Conservation (phyloP, 2,888 invertebrate genomes). For the Diarsia brunnea region DNA sequence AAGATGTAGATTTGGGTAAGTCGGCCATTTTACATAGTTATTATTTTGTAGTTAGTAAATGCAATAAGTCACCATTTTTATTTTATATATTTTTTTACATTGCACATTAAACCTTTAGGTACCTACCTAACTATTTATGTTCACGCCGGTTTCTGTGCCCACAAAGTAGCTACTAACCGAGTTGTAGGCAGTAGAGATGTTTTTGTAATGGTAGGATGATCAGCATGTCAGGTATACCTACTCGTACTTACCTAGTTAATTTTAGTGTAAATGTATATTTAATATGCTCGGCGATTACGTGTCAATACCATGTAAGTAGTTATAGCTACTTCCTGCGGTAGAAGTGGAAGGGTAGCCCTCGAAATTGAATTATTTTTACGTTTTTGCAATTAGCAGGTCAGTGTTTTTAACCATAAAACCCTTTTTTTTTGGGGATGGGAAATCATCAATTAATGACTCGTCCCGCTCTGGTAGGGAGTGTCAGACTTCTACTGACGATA, state of each 20-base stretch:
- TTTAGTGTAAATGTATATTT: background rate
- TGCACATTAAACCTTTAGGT: background rate
- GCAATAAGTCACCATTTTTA: background rate
- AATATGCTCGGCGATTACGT: background rate
- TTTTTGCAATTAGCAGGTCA: too few relatives aligned
- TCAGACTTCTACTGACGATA: too few relatives aligned
- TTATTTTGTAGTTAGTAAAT: constrained; percentile 22
- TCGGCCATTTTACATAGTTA: constrained; percentile 46
- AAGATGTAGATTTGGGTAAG: constrained; percentile 86
- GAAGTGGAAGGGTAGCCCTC: background rate
- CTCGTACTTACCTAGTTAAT: background rate
- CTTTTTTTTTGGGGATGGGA: too few relatives aligned
- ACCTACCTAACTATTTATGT: background rate
- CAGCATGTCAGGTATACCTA: too few relatives aligned
- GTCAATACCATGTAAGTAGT: background rate
- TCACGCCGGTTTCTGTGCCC: background rate
- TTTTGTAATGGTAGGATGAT: background rate
- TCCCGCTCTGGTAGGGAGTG: too few relatives aligned
- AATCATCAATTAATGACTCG: too few relatives aligned
- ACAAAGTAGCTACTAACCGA: background rate
- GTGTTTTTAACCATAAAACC: too few relatives aligned
- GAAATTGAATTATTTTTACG: background rate
- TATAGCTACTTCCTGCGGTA: background rate
- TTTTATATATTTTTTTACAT: constrained; percentile 5
- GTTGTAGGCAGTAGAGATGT: background rate